Percentiles rank a stretch among this genome's conserved stretches.
phyloP scores from a whole-genome alignment of 2,797 vertebrate genomes.

The Cirrhinus molitorella region DNA sequence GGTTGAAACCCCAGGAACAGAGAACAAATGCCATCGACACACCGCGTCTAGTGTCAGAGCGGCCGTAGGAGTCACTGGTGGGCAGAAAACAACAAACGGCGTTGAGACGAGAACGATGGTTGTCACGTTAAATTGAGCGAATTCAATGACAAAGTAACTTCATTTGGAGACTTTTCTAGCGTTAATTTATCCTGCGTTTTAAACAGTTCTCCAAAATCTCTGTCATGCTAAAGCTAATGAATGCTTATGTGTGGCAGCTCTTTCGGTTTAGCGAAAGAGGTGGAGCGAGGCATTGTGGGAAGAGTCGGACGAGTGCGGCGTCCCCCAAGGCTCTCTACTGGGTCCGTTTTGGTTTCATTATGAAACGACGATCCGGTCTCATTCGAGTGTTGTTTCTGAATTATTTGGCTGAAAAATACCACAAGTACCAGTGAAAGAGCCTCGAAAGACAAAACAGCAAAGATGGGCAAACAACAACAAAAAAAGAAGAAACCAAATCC shows the following conservation, averaged over 20 bases:
- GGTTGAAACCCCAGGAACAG: slow-evolving; percentile 43
- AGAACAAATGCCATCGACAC: slow-evolving; percentile 31
- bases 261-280: background rate
- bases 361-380: background rate
- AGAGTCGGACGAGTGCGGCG: background rate
- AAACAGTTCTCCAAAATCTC: background rate
- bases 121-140: no score
- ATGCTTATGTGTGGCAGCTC: background rate
- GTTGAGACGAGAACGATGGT: background rate
- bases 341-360: background rate
- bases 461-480: background rate
- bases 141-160: background rate
- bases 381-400: background rate
- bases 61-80: background rate
- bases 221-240: background rate
- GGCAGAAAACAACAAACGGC: background rate
- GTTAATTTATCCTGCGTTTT: background rate
- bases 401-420: no score
- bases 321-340: background rate
- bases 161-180: background rate
- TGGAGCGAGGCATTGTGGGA: background rate
- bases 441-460: slow-evolving; percentile 15
- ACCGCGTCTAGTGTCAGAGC: slow-evolving; percentile 21
- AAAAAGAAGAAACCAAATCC: background rate
- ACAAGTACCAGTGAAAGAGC: background rate